Conservation (phyloP, 2,113 vertebrate species). For the Brachyhypopomus gauderio region DNA sequence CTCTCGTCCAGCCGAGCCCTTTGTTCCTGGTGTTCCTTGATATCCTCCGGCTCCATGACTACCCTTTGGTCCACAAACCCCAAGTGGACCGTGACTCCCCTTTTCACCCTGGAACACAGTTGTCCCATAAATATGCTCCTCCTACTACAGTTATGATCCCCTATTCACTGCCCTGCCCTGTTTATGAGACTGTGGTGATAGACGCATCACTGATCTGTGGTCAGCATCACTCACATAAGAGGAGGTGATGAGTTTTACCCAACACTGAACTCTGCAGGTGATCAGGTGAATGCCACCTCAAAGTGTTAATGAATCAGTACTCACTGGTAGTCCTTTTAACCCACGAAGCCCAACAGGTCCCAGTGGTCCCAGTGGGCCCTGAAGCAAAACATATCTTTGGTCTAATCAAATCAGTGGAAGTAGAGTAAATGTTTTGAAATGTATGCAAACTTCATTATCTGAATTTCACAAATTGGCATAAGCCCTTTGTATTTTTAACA, state of each 20-base stretch:
- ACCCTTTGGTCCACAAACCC: slow-evolving; percentile 65
- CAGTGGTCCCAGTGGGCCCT: slow-evolving; percentile 67
- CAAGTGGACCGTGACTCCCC: slow-evolving; percentile 62
- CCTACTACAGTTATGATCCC: background rate
- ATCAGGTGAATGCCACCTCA: background rate
- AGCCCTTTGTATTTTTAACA: background rate
- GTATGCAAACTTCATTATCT: background rate
- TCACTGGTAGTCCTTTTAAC: slow-evolving; percentile 66
- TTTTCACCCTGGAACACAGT: slow-evolving; percentile 67
- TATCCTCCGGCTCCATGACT: slow-evolving; percentile 62
- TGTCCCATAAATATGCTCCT: background rate
- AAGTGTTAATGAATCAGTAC: slow-evolving; percentile 45
- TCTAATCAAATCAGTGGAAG: background rate
- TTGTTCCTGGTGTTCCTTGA: slow-evolving; percentile 61
- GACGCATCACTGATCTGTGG: no score
- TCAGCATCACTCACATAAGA: no score
- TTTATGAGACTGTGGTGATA: no score
- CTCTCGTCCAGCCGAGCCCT: slow-evolving; percentile 64
- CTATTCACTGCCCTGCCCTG: no score
- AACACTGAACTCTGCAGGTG: no score
- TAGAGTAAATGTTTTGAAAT: background rate
- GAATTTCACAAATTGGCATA: background rate
- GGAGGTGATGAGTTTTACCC: no score
- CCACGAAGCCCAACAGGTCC: slow-evolving; percentile 63
- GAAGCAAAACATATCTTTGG: slow-evolving; percentile 48